phyloP scores from a whole-genome alignment of 2,888 invertebrate genomes.

The Eupithecia inturbata region DNA sequence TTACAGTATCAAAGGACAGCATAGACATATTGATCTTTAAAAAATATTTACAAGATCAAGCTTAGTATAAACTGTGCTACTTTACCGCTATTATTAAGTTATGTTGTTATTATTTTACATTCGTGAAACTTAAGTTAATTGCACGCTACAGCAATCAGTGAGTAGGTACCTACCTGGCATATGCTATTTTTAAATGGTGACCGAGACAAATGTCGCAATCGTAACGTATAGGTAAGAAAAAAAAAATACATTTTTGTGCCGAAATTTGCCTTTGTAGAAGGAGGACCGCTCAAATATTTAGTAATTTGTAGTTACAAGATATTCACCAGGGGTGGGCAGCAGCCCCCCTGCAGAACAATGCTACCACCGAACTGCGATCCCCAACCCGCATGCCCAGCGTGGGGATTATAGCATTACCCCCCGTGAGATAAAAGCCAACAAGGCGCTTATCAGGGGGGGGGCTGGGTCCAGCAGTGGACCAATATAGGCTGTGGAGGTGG shows the following conservation, averaged over 20 bases:
- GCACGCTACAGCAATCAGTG: conserved; percentile 31
- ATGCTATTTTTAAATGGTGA: neutral
- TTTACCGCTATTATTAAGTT: conserved; percentile 44
- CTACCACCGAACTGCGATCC: too few relatives aligned
- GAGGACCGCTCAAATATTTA: neutral
- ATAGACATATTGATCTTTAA: conserved; percentile 74
- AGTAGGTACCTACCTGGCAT: neutral
- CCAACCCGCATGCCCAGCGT: too few relatives aligned
- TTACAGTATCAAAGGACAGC: conserved; percentile 73
- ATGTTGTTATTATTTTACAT: conserved; percentile 47
- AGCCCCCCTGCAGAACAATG: too few relatives aligned
- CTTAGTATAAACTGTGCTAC: conserved; percentile 71
- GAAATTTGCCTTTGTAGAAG: neutral
- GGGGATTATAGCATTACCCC: too few relatives aligned
- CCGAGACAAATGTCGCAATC: neutral
- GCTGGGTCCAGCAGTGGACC: too few relatives aligned
- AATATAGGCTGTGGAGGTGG: too few relatives aligned
- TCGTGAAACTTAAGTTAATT: conserved; percentile 32
- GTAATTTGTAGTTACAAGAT: neutral
- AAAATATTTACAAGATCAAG: conserved; percentile 78
- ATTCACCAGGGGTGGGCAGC: too few relatives aligned
- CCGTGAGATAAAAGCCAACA: too few relatives aligned
- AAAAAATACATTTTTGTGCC: neutral
- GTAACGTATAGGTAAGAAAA: too few relatives aligned
- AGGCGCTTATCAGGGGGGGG: too few relatives aligned